Evolutionary conservation across 2,888 invertebrate species (phyloP).

Genomic region (Euplagia quadripunctaria): DNA sequence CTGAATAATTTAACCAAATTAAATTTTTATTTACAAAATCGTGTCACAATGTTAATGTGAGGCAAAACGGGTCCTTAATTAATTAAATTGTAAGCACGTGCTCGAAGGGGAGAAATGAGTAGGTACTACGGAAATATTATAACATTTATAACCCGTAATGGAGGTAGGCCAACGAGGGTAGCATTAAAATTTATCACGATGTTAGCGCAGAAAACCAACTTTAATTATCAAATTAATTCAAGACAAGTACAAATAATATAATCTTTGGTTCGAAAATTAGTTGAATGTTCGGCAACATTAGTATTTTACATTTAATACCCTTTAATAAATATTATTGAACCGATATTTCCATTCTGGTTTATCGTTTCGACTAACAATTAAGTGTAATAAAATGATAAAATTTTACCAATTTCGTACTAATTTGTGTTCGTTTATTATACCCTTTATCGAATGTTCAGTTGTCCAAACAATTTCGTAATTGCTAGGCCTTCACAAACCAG

Average conservation of each 20-base stretch:
- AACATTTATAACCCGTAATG: conserved; percentile 5
- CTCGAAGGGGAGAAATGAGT: conserved; percentile 18
- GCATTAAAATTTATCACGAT: background rate
- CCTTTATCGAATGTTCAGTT: conserved; percentile 47
- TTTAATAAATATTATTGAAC: background rate
- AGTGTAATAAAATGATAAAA: conserved; percentile 57
- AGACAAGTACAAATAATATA: background rate
- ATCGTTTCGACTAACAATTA: conserved; percentile 46
- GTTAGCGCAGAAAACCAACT: background rate
- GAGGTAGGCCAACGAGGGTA: background rate
- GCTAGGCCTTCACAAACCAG: conserved; percentile 22
- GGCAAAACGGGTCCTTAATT: conserved; percentile 40
- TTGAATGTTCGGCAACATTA: background rate
- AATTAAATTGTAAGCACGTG: conserved; percentile 43
- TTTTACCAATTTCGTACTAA: conserved; percentile 45
- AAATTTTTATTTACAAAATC: conserved; percentile 5
- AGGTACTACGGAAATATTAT: conserved; percentile 13
- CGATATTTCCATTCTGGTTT: conserved; percentile 10
- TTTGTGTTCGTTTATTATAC: conserved; percentile 51
- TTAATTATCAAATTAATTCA: background rate
- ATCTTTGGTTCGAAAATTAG: background rate
- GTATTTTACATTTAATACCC: background rate
- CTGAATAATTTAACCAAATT: conserved; percentile 5
- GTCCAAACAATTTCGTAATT: conserved; percentile 43
- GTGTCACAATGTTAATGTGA: background rate